A percentile compares a stretch with the other conserved stretches of the same genome.
phyloP scores from a whole-genome alignment of 2,888 invertebrate species.

The Acrobasis consociella region DNA sequence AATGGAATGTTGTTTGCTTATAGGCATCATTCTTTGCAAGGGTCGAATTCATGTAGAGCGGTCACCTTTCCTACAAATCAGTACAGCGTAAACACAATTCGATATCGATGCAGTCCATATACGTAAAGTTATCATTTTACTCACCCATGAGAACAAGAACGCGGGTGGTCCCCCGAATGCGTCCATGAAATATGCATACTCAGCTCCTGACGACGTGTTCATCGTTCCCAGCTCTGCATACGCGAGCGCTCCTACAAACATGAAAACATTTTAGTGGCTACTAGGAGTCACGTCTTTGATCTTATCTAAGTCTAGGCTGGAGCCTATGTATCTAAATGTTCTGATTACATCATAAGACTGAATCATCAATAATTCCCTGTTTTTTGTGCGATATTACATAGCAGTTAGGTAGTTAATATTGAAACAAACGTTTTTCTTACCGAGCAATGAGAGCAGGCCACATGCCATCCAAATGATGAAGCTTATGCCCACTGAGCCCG shows the following conservation, averaged over 20 bases:
- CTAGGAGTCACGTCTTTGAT: too few species aligned
- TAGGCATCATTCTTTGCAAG: not conserved
- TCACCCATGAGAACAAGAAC: slow-evolving; percentile 95
- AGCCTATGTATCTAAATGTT: too few species aligned
- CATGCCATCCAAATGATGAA: slow-evolving; percentile 97
- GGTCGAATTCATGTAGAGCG: not conserved
- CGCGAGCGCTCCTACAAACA: slow-evolving; percentile 90
- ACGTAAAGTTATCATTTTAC: not conserved
- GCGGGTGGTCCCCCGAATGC: slow-evolving; percentile 96
- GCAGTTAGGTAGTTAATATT: too few species aligned
- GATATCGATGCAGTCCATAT: slow-evolving; percentile 2
- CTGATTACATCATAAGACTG: too few species aligned
- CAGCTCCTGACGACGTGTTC: slow-evolving; percentile 97
- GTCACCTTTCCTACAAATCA: not conserved
- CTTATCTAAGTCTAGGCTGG: too few species aligned
- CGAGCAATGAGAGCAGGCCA: slow-evolving; percentile 94
- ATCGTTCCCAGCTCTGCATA: slow-evolving; percentile 97
- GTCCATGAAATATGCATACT: slow-evolving; percentile 98
- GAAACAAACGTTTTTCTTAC: slow-evolving; percentile 76
- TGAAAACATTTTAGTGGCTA: not conserved
- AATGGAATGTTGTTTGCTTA: too few species aligned
- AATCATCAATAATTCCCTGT: too few species aligned
- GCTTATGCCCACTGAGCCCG: slow-evolving; percentile 96
- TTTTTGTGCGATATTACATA: too few species aligned
- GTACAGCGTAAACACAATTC: not conserved